Percentiles rank a stretch among this genome's conserved stretches.
phyloP scores from a whole-genome alignment of 2,797 vertebrate genomes.

The Vultur gryphus region DNA sequence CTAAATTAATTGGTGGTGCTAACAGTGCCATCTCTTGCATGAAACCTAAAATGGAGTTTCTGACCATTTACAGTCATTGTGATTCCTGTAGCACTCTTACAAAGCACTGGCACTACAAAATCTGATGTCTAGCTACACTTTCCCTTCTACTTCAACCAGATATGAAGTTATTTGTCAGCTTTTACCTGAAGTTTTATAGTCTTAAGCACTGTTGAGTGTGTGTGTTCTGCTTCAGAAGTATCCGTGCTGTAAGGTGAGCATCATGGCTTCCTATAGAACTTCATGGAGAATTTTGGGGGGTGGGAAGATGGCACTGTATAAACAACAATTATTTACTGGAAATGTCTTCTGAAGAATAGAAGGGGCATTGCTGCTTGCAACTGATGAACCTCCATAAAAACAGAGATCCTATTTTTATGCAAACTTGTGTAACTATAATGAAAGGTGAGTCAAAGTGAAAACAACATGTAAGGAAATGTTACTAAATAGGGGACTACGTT shows the following conservation, averaged over 20 bases:
- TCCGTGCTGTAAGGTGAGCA: neutral
- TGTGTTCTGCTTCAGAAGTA: neutral
- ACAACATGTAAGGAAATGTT: neutral
- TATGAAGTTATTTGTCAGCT: neutral
- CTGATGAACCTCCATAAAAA: neutral
- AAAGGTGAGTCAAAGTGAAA: neutral
- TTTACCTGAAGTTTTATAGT: neutral
- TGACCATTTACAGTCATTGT: neutral
- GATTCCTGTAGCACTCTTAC: neutral
- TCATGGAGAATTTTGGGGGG: neutral
- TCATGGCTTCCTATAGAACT: neutral
- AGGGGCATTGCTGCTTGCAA: neutral
- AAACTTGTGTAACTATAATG: neutral
- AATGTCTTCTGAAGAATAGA: neutral
- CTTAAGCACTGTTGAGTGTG: neutral
- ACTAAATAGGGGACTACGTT: neutral
- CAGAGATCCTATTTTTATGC: neutral
- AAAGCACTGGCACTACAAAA: neutral
- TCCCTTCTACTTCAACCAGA: neutral
- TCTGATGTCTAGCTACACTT: neutral
- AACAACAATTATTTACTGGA: neutral
- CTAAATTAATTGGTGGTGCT: conserved; percentile 41
- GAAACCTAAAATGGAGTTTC: conserved; percentile 44
- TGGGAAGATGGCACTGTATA: neutral
- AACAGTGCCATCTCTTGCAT: conserved; percentile 53